These are phyloP conservation scores for Henricia sp. DNA, from an alignment of 53 echinoderm and acorn worm species.

Conservation along the genomic window DNA sequence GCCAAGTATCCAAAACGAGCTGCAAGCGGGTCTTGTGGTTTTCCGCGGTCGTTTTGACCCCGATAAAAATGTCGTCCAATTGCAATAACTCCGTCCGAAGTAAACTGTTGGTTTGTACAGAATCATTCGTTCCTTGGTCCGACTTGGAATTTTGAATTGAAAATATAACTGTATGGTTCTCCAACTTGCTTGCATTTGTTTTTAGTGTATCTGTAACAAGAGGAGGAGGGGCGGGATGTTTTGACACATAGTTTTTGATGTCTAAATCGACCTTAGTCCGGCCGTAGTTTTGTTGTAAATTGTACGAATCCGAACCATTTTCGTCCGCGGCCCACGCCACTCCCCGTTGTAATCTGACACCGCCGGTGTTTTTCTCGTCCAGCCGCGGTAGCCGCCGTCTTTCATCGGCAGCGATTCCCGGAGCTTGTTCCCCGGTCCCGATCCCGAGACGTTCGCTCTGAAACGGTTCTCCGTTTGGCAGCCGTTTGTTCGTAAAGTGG, in stretches of 20 bases:
- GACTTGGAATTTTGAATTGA: not conserved
- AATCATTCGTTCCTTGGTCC: not conserved
- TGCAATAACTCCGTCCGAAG: conserved; percentile 13
- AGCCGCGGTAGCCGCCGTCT: not conserved
- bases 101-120: not conserved
- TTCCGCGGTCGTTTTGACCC: conserved; percentile 54
- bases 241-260: not conserved
- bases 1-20: conserved; percentile 56
- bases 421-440: not conserved
- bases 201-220: not conserved
- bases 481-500: conserved; percentile 23
- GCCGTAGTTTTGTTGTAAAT: conserved; percentile 15
- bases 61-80: conserved; percentile 60
- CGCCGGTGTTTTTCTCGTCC: not conserved
- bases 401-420: too few species aligned
- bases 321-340: conserved; percentile 52
- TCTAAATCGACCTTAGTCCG: not conserved
- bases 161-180: not conserved
- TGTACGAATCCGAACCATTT: not conserved
- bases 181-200: not conserved
- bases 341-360: conserved; percentile 48
- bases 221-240: not conserved
- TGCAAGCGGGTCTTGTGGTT: conserved; percentile 51
- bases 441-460: not conserved
- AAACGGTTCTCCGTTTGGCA: conserved; percentile 4